phyloP scores from a whole-genome alignment of 2,797 vertebrate species.

The Intellagama lesueurii region DNA sequence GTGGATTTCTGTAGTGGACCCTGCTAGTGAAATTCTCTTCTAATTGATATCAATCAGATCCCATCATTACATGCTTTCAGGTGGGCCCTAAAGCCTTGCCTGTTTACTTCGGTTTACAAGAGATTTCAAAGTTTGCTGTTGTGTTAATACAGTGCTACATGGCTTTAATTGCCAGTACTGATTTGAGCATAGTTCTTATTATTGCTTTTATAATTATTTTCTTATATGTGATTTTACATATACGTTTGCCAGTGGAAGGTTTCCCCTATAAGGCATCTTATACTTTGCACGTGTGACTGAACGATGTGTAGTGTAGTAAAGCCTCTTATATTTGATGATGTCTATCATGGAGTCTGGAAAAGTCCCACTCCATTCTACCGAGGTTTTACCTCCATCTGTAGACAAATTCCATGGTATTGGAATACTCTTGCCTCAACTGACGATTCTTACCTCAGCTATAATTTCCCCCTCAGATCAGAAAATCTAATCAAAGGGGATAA shows the following conservation, averaged over 20 bases:
- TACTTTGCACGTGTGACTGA: neutral
- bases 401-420: neutral
- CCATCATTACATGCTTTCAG: neutral
- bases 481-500: slow-evolving; percentile 46
- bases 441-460: neutral
- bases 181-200: neutral
- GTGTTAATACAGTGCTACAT: neutral
- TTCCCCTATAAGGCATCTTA: neutral
- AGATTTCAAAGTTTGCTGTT: neutral
- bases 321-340: neutral
- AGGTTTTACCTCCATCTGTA: neutral
- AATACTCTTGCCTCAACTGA: neutral
- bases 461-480: neutral
- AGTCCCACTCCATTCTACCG: neutral
- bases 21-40: neutral
- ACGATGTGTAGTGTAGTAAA: neutral
- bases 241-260: neutral
- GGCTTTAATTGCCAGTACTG: neutral
- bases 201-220: neutral
- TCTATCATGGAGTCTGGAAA: neutral
- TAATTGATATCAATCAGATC: neutral
- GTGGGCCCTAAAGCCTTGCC: neutral
- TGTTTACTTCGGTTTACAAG: neutral
- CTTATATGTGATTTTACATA: neutral
- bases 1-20: neutral